Evolutionary conservation across 2,888 invertebrate genomes (phyloP).

Genomic region (Mimachlamys varia): DNA sequence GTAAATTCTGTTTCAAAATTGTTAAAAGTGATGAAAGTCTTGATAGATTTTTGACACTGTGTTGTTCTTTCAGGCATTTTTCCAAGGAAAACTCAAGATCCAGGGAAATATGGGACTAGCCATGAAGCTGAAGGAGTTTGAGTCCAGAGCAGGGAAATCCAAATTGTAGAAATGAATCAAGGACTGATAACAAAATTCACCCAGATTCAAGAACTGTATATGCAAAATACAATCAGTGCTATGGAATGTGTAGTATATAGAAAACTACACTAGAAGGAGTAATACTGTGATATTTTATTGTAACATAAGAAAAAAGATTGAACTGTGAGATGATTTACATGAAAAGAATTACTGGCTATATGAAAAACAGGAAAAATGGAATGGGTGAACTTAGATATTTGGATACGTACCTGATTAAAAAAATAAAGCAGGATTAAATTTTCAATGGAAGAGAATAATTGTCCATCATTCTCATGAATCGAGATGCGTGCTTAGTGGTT

Average conservation of each 20-base stretch:
- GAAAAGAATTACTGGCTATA: neutral
- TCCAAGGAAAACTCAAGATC: conserved; percentile 94
- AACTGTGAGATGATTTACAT: neutral
- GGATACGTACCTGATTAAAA: neutral
- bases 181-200: neutral
- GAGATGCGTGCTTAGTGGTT: too few species aligned
- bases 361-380: neutral
- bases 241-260: neutral
- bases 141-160: conserved; percentile 66
- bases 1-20: too few species aligned
- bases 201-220: neutral
- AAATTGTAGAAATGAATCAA: conserved; percentile 36
- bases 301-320: neutral
- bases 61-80: conserved; percentile 81
- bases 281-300: conserved; percentile 22
- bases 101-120: conserved; percentile 98
- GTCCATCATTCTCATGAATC: too few species aligned
- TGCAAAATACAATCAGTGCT: neutral
- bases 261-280: neutral
- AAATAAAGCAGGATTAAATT: neutral
- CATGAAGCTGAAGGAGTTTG: conserved; percentile 88
- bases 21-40: too few species aligned
- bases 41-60: neutral
- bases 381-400: neutral
- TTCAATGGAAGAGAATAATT: too few species aligned